Percentiles rank a stretch among this genome's conserved stretches.
These are phyloP conservation scores for Odobenus rosmarus DNA, from an alignment of 2,113 vertebrate species.

Conservation along the genomic window DNA sequence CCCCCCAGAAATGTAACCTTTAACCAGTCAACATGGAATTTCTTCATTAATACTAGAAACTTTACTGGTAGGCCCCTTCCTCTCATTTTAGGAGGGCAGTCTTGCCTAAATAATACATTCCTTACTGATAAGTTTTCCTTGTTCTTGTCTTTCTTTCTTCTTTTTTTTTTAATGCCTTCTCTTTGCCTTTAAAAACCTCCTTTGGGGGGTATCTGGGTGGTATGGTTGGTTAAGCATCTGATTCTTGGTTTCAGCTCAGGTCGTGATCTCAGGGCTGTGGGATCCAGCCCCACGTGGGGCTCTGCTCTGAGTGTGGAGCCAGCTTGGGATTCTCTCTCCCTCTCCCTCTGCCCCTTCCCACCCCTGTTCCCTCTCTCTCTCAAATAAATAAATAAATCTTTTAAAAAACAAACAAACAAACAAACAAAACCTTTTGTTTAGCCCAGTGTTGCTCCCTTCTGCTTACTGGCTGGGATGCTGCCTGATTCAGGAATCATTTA, in stretches of 20 bases:
- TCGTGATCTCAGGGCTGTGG: background rate
- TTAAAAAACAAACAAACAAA: background rate
- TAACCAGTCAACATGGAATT: background rate
- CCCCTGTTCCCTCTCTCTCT: too few relatives aligned
- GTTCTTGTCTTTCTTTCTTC: background rate
- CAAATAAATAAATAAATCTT: background rate
- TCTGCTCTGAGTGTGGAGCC: background rate
- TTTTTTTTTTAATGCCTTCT: background rate
- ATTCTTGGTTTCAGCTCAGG: background rate
- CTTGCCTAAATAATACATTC: background rate
- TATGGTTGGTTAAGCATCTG: background rate
- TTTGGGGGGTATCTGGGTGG: background rate
- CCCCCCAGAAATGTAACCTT: background rate
- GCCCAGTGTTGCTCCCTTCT: background rate
- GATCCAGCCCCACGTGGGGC: background rate
- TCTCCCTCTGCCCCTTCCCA: background rate
- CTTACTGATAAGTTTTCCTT: background rate
- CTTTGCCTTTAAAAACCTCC: background rate
- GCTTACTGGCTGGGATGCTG: background rate
- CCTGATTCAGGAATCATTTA: background rate
- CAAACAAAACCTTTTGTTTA: background rate
- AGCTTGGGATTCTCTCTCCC: background rate
- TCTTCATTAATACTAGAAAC: background rate
- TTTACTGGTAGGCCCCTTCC: background rate
- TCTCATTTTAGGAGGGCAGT: background rate